These are phyloP conservation scores for Hylia prasina DNA, from an alignment of 2,113 vertebrate species.

Conservation along the genomic window DNA sequence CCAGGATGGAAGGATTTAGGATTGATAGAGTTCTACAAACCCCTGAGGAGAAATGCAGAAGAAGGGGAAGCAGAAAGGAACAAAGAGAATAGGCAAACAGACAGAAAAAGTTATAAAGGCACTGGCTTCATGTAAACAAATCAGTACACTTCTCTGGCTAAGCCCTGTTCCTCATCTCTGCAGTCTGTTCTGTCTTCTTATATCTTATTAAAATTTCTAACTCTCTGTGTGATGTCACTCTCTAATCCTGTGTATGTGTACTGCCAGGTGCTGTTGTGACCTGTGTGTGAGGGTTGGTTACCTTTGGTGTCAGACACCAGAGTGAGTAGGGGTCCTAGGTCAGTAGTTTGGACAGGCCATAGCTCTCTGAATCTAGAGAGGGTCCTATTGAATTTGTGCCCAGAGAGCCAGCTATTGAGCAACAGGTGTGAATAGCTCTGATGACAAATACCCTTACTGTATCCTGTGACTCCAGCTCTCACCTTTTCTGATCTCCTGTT, in stretches of 20 bases:
- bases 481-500: not conserved
- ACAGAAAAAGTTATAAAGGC: not conserved
- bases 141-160: rapidly evolving
- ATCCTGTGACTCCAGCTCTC: not conserved
- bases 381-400: not conserved
- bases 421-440: not conserved
- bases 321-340: rapidly evolving
- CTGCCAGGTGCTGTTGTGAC: not conserved
- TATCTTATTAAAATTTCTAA: not conserved
- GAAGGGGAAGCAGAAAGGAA: not conserved
- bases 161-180: not conserved
- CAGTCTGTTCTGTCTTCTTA: not conserved
- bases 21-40: not conserved
- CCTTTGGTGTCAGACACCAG: no score
- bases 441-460: not conserved
- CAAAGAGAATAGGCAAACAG: not conserved
- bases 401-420: not conserved
- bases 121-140: not conserved
- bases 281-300: not conserved
- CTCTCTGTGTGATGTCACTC: not conserved
- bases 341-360: no score
- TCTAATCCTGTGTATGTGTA: rapidly evolving
- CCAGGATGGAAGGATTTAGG: not conserved
- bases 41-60: not conserved
- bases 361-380: not conserved